Base-by-base conservation (phyloP, 2,113 vertebrate species). In the Neodon shergylaensis region DNA sequence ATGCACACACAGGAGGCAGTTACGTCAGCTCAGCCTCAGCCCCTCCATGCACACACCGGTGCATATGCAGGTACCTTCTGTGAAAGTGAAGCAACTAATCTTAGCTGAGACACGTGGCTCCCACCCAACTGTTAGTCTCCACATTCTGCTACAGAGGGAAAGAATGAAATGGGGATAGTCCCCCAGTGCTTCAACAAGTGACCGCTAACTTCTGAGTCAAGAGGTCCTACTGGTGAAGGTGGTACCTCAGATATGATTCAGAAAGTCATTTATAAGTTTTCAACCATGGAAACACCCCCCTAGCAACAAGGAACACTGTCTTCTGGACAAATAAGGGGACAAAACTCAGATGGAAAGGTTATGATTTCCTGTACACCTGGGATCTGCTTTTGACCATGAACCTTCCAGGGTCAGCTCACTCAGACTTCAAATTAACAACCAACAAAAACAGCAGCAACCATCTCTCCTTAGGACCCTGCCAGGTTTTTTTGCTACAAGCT, bases 311-410 rank as follows among this genome's bases (percentile, higher is more conserved):
- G 91, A 89, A 93, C 11, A 73, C 47, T 58, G 3, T 83, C 22
- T 31, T 31, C 81, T 63, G n/a, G 31, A 79, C 77, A 79, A 36
- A 36, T 3, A n/a, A 10, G 72, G 49, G 78, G 36, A 28, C 83
- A 91, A 79, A 79, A 88, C 88, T 58, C 65, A 86, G 92, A 66
- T 49, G 22, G 96, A 95, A 90, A 93, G 72, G 76, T 88, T 94
- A 93, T 94, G 94, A 98, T 95, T 98, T 94, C 89, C 88, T 74
- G 89, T 82, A 97, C 98, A 94, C 61, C 97, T 12, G 58, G 94
- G 96, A 96, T 94, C 91, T 97, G 92, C 94, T 91, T 96, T 95
- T 94, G 90, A 70, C 90, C 97, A 96, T 95, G 95, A 97, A 97
- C 77, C 39, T 94, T 88, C 94, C 58, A 77, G 76, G 91, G 92